These are phyloP conservation scores for Passer domesticus DNA, from an alignment of 2,113 vertebrate genomes.

Conservation along the genomic window DNA sequence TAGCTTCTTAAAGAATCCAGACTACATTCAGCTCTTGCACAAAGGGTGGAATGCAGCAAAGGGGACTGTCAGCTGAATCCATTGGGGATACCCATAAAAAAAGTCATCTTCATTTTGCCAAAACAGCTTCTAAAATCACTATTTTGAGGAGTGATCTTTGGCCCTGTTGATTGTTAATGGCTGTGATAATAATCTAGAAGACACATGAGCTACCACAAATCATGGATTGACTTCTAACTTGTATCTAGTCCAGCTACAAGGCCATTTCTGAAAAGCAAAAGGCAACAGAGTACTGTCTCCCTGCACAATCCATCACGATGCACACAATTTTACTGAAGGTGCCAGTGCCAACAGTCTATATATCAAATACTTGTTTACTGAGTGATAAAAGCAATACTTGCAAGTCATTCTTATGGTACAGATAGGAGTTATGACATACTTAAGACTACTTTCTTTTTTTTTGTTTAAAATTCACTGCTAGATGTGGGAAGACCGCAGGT, in stretches of 20 bases:
- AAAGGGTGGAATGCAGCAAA: neutral
- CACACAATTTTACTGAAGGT: neutral
- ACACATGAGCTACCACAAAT: neutral
- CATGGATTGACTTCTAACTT: neutral
- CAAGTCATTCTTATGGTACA: neutral
- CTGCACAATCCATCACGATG: neutral
- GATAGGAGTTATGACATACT: neutral
- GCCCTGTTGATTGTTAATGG: neutral
- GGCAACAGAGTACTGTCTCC: neutral
- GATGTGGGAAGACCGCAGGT: neutral
- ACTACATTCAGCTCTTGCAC: neutral
- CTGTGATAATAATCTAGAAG: neutral
- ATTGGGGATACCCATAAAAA: neutral
- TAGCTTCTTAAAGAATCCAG: neutral
- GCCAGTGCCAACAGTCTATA: neutral
- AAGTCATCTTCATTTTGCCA: neutral
- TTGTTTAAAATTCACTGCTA: neutral
- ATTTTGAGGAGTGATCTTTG: neutral
- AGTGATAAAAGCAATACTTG: neutral
- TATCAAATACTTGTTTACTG: neutral
- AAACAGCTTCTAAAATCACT: neutral
- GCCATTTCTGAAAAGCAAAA: neutral
- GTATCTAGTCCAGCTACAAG: neutral
- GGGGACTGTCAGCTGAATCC: neutral
- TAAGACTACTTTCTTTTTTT: neutral